These are phyloP conservation scores for Entomobrya multifasciata DNA, from an alignment of 2,888 invertebrate genomes.

Conservation along the genomic window DNA sequence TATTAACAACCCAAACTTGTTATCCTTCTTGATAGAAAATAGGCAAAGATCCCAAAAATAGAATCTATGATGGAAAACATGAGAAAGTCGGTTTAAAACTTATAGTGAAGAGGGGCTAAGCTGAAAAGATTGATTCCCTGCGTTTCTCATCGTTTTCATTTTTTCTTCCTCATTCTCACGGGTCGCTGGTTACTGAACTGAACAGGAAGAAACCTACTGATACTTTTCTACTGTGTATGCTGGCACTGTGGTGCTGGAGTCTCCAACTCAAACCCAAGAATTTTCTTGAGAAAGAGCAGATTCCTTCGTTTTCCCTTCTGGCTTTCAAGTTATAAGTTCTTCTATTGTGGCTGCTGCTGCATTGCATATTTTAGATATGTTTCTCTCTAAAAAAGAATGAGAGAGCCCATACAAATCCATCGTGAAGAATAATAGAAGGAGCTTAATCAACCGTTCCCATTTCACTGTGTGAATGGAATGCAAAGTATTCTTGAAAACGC, in stretches of 20 bases:
- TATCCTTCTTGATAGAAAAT: too few relatives aligned
- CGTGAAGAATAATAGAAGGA: slow-evolving; percentile 27
- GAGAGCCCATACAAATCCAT: not conserved
- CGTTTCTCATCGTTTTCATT: slow-evolving; percentile 2
- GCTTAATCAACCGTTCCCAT: slow-evolving; percentile 66
- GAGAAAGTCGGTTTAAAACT: not conserved
- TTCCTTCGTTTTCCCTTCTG: not conserved
- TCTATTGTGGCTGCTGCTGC: not conserved
- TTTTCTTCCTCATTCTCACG: slow-evolving; percentile 24
- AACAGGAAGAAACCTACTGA: not conserved
- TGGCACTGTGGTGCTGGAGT: too few relatives aligned
- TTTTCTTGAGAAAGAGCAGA: not conserved
- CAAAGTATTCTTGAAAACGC: slow-evolving; percentile 50
- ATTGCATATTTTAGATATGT: slow-evolving; percentile 4
- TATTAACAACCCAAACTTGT: too few relatives aligned
- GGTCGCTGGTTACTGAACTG: slow-evolving; percentile 33
- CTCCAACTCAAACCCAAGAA: too few relatives aligned
- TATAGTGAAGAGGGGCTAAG: not conserved
- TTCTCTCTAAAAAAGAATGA: not conserved
- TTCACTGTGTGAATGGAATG: slow-evolving; percentile 60
- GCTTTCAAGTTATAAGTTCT: not conserved
- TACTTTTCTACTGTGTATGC: not conserved
- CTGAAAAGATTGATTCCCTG: slow-evolving; percentile 21
- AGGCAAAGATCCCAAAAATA: too few relatives aligned
- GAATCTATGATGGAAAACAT: not conserved